These are phyloP conservation scores for Synaphobranchus kaupii DNA, from an alignment of 2,797 vertebrate genomes.

Conservation along the genomic window DNA sequence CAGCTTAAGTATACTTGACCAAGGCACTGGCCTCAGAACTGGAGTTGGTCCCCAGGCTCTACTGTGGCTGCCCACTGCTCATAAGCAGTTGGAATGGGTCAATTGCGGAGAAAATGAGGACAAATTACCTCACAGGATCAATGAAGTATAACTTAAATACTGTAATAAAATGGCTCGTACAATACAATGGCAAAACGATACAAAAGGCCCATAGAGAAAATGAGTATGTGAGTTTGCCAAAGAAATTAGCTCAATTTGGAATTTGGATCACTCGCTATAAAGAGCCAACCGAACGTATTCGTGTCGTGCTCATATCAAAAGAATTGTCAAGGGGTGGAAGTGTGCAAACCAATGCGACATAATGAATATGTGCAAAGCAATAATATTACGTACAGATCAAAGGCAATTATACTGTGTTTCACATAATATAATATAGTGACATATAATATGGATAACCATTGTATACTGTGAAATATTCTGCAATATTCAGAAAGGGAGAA, in stretches of 20 bases:
- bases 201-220: too few species aligned
- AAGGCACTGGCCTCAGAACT: too few species aligned
- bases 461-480: not conserved
- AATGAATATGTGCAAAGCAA: not conserved
- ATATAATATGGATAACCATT: not conserved
- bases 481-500: not conserved
- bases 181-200: too few species aligned
- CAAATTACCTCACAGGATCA: too few species aligned
- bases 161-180: not conserved
- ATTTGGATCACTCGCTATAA: not conserved
- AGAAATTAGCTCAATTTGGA: too few species aligned
- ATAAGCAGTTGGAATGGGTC: too few species aligned
- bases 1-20: too few species aligned
- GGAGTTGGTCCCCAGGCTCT: too few species aligned
- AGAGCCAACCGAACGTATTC: not conserved
- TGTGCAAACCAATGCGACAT: not conserved
- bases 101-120: too few species aligned
- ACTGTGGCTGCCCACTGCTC: too few species aligned
- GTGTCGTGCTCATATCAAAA: not conserved
- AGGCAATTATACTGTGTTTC: not conserved
- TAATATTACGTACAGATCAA: not conserved
- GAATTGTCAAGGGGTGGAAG: not conserved
- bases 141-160: not conserved
- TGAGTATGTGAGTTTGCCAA: too few species aligned
- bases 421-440: not conserved